These are phyloP conservation scores for Actinostola sp. DNA, from an alignment of 92 coral and sea anemone species.

Conservation along the genomic window DNA sequence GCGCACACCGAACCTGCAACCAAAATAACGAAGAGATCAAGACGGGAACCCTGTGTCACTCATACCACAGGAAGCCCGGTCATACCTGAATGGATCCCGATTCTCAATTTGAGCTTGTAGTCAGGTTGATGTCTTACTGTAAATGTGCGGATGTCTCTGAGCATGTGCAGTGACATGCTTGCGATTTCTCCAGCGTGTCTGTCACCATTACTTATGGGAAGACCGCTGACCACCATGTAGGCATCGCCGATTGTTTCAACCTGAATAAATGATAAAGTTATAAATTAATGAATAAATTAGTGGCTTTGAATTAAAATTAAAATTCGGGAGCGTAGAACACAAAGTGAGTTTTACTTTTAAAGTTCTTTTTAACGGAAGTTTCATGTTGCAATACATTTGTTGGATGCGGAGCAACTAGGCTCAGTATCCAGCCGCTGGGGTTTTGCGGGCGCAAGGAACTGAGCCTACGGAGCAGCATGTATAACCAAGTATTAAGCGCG, in stretches of 20 bases:
- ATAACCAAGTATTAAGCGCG: no score
- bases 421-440: no score
- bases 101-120: constrained; percentile 82
- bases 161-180: constrained; percentile 94
- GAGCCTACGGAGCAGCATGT: no score
- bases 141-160: constrained; percentile 68
- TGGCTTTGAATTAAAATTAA: no score
- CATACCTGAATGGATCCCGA: constrained; percentile 94
- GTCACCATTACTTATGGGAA: constrained; percentile 85
- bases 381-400: no score
- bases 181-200: constrained; percentile 96
- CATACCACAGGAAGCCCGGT: constrained; percentile 13
- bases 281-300: no score
- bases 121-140: constrained; percentile 86
- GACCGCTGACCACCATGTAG: constrained; percentile 97
- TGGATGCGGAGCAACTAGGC: no score
- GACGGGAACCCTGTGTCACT: neutral
- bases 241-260: constrained; percentile 99
- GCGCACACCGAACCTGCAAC: constrained; percentile 69
- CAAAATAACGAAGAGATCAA: neutral
- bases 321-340: no score
- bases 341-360: no score
- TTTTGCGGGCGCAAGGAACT: no score
- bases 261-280: no score
- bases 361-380: no score